Evolutionary conservation across 2,888 invertebrate species (phyloP).

Genomic region (Drosophila picticornis): DNA sequence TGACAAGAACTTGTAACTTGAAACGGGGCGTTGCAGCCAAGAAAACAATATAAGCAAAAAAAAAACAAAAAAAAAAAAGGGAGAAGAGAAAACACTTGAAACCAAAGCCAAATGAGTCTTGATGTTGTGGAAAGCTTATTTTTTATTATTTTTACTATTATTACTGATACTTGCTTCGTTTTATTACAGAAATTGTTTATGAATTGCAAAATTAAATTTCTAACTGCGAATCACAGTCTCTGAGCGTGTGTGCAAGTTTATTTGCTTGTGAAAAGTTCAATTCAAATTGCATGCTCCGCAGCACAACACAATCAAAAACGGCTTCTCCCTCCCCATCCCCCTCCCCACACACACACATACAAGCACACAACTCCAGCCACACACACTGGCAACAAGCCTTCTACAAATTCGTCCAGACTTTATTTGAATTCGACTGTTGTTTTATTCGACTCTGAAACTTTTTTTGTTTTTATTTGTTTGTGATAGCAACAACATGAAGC

Average conservation of each 20-base stretch:
- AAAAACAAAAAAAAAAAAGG: neutral
- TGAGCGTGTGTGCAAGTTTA: constrained; percentile 50
- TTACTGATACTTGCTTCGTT: constrained; percentile 67
- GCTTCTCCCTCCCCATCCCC: neutral
- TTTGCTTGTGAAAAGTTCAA: constrained; percentile 74
- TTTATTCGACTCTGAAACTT: constrained; percentile 31
- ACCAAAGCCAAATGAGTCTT: constrained; percentile 35
- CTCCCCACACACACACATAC: neutral
- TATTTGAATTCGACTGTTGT: constrained; percentile 56
- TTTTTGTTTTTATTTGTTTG: constrained; percentile 3
- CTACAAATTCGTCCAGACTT: constrained; percentile 22
- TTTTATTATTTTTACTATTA: constrained; percentile 66
- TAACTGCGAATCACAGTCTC: constrained; percentile 35
- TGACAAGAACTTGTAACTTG: constrained; percentile 26
- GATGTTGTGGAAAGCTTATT: constrained; percentile 53
- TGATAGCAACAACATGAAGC: constrained; percentile 7
- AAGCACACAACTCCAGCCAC: neutral
- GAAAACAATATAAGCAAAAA: neutral
- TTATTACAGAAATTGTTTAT: constrained; percentile 77
- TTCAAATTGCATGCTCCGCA: constrained; percentile 75
- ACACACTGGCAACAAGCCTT: neutral
- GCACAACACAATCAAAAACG: constrained; percentile 62
- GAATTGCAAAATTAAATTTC: constrained; percentile 79
- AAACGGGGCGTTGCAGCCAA: constrained; percentile 52
- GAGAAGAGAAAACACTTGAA: constrained; percentile 29